Conservation (phyloP, 2,797 vertebrate species). For the Epinephelus awoara region DNA sequence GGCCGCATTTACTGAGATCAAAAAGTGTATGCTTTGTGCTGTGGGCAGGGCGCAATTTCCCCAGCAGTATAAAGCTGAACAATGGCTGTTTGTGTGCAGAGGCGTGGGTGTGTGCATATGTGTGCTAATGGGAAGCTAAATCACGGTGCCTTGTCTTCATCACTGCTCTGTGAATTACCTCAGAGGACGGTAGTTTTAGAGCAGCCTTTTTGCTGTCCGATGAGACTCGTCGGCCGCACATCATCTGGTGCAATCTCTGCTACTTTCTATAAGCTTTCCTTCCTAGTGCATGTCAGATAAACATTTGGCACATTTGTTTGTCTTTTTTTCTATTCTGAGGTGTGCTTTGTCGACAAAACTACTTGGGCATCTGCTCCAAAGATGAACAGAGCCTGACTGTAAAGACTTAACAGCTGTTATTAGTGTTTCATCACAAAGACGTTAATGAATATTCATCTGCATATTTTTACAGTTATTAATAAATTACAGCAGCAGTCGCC, state of each 20-base stretch:
- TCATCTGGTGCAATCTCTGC: slow-evolving; percentile 35
- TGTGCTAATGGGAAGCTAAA: slow-evolving; percentile 64
- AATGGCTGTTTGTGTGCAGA: slow-evolving; percentile 38
- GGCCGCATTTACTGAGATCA: slow-evolving; percentile 46
- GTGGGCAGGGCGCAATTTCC: slow-evolving; percentile 47
- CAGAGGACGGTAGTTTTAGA: slow-evolving; percentile 28
- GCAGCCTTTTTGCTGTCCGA: slow-evolving; percentile 34
- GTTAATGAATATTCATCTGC: slow-evolving; percentile 65
- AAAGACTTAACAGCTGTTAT: slow-evolving; percentile 52
- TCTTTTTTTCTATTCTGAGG: slow-evolving; percentile 14
- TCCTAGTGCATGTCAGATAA: slow-evolving; percentile 24
- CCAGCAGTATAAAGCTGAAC: slow-evolving; percentile 37
- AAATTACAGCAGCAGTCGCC: slow-evolving; percentile 58
- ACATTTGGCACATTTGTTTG: slow-evolving; percentile 32
- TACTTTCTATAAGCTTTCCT: slow-evolving; percentile 21
- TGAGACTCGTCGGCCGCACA: slow-evolving; percentile 37
- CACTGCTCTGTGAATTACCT: slow-evolving; percentile 58
- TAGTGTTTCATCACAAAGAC: slow-evolving; percentile 63
- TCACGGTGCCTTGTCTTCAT: slow-evolving; percentile 65
- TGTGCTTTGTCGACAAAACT: slow-evolving; percentile 39
- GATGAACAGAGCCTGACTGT: slow-evolving; percentile 40
- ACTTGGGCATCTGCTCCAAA: slow-evolving; percentile 43
- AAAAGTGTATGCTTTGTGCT: slow-evolving; percentile 36
- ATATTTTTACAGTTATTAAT: slow-evolving; percentile 71
- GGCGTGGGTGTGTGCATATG: slow-evolving; percentile 42